Conservation (phyloP, 2,797 vertebrate species). For the Glyptemys insculpta region DNA sequence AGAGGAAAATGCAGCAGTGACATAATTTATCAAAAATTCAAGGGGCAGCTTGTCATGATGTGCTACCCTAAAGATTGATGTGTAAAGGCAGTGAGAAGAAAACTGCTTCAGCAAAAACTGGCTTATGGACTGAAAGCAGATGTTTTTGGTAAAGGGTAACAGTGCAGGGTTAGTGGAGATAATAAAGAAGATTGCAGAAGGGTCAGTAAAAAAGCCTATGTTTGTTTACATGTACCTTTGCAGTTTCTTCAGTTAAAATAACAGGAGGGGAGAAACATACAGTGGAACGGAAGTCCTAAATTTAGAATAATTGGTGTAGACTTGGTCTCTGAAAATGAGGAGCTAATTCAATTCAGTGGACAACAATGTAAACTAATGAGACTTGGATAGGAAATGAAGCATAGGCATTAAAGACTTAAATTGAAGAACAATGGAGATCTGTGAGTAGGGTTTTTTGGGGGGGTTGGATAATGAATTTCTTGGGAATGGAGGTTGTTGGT, state of each 20-base stretch:
- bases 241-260: not conserved
- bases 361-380: not conserved
- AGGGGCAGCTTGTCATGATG: constrained; percentile 25
- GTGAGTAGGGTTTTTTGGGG: not conserved
- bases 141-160: constrained; percentile 43
- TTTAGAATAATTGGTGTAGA: not conserved
- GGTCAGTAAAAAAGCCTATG: not conserved
- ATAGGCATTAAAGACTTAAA: not conserved
- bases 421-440: not conserved
- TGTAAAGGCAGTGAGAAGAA: constrained; percentile 35
- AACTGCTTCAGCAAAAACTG: constrained; percentile 41
- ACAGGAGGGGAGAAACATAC: not conserved
- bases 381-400: not conserved
- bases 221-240: not conserved
- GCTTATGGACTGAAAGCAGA: constrained; percentile 18
- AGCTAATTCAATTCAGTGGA: not conserved
- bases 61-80: constrained; percentile 11
- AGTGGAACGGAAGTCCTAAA: not conserved
- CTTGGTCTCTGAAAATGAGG: not conserved
- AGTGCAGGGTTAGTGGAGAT: not conserved
- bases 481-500: too few relatives aligned
- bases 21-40: constrained; percentile 50
- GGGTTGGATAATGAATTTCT: constrained; percentile 10
- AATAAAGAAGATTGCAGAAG: constrained; percentile 8
- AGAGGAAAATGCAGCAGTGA: not conserved